Conservation (phyloP, 2,888 invertebrate genomes). For the Azorinus chamasolen region DNA sequence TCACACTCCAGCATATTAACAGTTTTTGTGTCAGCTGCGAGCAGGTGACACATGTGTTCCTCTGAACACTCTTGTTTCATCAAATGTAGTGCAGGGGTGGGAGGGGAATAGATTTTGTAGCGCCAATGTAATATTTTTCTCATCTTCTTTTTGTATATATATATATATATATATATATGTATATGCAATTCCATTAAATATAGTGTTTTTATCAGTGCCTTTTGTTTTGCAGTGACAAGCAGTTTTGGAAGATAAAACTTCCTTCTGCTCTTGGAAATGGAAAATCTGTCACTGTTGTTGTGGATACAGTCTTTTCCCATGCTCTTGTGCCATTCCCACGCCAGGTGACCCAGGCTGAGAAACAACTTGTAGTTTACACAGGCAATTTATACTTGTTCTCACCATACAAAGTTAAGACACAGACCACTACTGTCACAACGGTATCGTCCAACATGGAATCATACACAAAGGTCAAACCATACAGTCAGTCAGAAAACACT, state of each 20-base stretch:
- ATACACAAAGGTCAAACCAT: conserved; percentile 84
- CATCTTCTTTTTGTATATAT: no score
- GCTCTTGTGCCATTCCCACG: conserved; percentile 94
- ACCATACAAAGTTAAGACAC: conserved; percentile 93
- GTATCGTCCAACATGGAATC: conserved; percentile 92
- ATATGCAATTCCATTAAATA: no score
- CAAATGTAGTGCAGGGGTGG: no score
- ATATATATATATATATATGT: no score
- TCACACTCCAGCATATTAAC: no score
- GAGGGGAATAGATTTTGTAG: no score
- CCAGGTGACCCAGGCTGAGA: conserved; percentile 96
- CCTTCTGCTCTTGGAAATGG: conserved; percentile 79
- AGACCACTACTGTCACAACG: conserved; percentile 93
- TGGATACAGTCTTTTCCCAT: conserved; percentile 90
- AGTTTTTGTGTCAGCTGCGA: no score
- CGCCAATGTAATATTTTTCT: no score
- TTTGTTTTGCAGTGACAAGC: conserved; percentile 53
- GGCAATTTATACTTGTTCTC: conserved; percentile 94
- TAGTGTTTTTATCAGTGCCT: no score
- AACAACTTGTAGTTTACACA: conserved; percentile 95
- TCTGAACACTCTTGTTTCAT: no score
- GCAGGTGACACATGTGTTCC: no score
- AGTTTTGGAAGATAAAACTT: conserved; percentile 82
- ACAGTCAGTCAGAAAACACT: conserved; percentile 91
- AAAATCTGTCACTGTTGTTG: conserved; percentile 80